Base-by-base conservation (phyloP, 2,888 invertebrate species). In the Ormia ochracea region DNA sequence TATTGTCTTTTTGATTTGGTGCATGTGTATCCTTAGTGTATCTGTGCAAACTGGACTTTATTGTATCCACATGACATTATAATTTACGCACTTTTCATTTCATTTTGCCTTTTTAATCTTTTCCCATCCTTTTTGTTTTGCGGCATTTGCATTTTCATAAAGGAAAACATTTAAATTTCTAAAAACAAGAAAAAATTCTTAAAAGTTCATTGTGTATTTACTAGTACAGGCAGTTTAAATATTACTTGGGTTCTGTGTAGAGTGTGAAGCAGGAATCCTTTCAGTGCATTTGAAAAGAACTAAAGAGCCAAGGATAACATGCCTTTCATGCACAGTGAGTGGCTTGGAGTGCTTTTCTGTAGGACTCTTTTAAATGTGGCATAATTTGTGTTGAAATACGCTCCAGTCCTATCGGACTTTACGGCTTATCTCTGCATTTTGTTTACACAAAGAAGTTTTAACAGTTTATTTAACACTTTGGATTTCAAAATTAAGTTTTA, bases 1-100 rank as follows among this genome's bases (percentile, higher is more conserved):
- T 21, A 5, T 50, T 74, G 31, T 31, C 43, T 54, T 38, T 4
- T 14, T 38, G 48, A 26, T 41, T 5, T 14, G 26, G 17, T 54
- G 23, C 26, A 4, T 48, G 48, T 50, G 10, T 58, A 17, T n/a
- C n/a, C 17, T 26, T 3, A 58, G 31, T 73, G 56, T 17, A 4
- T 17, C 31, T 38, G 21, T 50, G 17, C 36, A 14, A 61, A 59
- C 31, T 14, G 19, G n/a, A 69, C 19, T 58, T 48, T 48, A 59
- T 43, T 66, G 38, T 38, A 36, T 50, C 41, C 19, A 50, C 26
- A 48, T 74, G 74, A 69, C 66, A 66, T 66, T 72, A 66, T 43
- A 72, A 68, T 72, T 76, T 80, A 80, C 75, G 72, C 75, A 80
- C 80, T 80, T 80, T 80, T 73, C 72, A 73, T 76, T 76, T 73